Evolutionary conservation across 2,797 vertebrate species (phyloP).

Genomic region (Knipowitschia caucasica): DNA sequence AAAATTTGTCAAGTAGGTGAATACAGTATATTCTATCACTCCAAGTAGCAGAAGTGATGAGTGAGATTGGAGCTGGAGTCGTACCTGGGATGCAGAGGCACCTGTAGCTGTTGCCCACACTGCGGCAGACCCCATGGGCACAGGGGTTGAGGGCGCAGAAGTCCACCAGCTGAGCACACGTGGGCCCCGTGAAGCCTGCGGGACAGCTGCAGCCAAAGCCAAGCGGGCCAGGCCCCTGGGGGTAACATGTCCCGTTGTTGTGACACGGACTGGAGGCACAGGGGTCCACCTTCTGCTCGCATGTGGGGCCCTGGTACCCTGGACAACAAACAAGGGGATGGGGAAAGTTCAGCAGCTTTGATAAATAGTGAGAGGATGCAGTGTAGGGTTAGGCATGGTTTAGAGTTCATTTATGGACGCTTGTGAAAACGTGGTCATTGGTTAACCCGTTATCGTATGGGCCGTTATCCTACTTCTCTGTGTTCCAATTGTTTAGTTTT

Average conservation of each 20-base stretch:
- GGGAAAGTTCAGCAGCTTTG: neutral
- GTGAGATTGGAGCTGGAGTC: neutral
- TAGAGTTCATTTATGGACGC: no score
- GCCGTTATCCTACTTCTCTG: no score
- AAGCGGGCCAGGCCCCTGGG: conserved; percentile 75
- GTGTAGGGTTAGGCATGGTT: neutral
- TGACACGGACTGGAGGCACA: conserved; percentile 88
- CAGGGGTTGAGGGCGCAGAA: conserved; percentile 97
- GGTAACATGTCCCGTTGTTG: conserved; percentile 91
- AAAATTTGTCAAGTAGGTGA: no score
- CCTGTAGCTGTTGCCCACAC: conserved; percentile 93
- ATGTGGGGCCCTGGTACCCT: conserved; percentile 87
- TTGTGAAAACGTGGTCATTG: no score
- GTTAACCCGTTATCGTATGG: no score
- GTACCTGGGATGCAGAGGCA: conserved; percentile 94
- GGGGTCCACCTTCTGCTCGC: conserved; percentile 89
- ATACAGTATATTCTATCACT: no score
- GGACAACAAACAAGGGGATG: neutral
- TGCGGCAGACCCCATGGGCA: conserved; percentile 92
- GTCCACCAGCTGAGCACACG: conserved; percentile 90
- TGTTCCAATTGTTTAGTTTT: no score
- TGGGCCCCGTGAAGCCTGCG: conserved; percentile 88
- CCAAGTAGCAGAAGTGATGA: no score
- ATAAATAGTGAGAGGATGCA: neutral
- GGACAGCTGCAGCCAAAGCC: conserved; percentile 89